These are phyloP conservation scores for Synanthedon andrenaeformis DNA, from an alignment of 2,888 invertebrate genomes.

Conservation along the genomic window DNA sequence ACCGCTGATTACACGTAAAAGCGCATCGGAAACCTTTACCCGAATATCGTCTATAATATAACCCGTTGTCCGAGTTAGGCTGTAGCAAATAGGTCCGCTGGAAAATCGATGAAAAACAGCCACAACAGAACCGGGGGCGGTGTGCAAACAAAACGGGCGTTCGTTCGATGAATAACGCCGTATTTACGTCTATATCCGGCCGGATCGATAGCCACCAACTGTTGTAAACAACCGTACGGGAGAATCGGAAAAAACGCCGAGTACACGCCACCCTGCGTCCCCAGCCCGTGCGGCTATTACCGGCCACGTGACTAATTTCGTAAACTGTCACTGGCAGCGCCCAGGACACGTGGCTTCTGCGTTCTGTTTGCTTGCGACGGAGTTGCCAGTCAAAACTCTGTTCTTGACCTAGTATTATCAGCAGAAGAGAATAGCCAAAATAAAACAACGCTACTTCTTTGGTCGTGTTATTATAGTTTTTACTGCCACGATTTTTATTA, in stretches of 20 bases:
- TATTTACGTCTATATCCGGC: conserved; percentile 48
- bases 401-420: conserved; percentile 3
- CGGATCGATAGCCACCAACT: conserved; percentile 65
- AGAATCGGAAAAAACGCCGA: conserved; percentile 45
- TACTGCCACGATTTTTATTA: too few relatives aligned
- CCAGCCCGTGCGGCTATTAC: conserved; percentile 50
- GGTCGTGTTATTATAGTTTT: too few relatives aligned
- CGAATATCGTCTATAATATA: conserved; percentile 29
- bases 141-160: conserved; percentile 29
- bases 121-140: conserved; percentile 36
- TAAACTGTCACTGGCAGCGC: conserved; percentile 61
- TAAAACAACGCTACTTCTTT: too few relatives aligned
- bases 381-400: conserved; percentile 2
- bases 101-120: conserved; percentile 60
- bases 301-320: conserved; percentile 68
- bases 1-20: conserved; percentile 39
- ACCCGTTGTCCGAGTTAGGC: conserved; percentile 14
- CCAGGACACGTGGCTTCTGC: conserved; percentile 38
- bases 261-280: conserved; percentile 26
- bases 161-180: conserved; percentile 47
- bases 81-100: conserved; percentile 19
- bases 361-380: conserved; percentile 4
- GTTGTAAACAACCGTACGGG: conserved; percentile 58
- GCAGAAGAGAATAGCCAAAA: too few relatives aligned
- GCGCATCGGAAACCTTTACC: conserved; percentile 43